phyloP scores from a whole-genome alignment of 2,888 invertebrate species.

The Helobdella robusta region DNA sequence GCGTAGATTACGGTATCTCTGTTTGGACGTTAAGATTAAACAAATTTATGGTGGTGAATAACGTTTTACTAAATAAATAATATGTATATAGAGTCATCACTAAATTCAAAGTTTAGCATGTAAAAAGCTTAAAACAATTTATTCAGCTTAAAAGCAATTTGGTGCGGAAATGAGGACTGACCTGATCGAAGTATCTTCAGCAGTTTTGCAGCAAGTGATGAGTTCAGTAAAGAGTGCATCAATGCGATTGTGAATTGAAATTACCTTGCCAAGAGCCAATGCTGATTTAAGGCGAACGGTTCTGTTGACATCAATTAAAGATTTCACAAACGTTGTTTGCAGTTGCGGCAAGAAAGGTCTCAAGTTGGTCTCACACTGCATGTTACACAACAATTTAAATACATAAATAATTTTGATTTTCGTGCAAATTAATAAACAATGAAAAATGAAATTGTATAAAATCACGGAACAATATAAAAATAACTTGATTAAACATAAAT shows the following conservation, averaged over 20 bases:
- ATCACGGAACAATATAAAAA: not conserved
- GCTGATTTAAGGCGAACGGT: conserved; percentile 78
- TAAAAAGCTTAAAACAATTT: not conserved
- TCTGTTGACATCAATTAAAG: conserved; percentile 77
- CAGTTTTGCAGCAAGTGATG: conserved; percentile 67
- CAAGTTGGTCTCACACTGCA: conserved; percentile 78
- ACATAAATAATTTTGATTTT: not conserved
- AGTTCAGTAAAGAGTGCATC: conserved; percentile 91
- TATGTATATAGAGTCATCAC: too few species aligned
- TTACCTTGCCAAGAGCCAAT: conserved; percentile 71
- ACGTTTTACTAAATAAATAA: too few species aligned
- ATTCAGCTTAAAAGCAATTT: not conserved
- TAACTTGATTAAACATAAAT: not conserved
- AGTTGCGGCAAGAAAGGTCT: conserved; percentile 96
- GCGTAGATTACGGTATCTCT: conserved; percentile 89
- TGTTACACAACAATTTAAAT: not conserved
- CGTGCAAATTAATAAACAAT: not conserved
- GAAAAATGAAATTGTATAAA: not conserved
- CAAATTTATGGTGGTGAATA: not conserved
- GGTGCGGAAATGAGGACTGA: conserved; percentile 39
- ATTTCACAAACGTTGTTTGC: conserved; percentile 93
- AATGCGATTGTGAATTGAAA: conserved; percentile 80
- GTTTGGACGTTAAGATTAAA: conserved; percentile 12
- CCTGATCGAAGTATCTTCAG: conserved; percentile 72
- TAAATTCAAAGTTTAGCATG: too few species aligned